Conservation (phyloP, 2,888 invertebrate species). For the Acleris emargana region DNA sequence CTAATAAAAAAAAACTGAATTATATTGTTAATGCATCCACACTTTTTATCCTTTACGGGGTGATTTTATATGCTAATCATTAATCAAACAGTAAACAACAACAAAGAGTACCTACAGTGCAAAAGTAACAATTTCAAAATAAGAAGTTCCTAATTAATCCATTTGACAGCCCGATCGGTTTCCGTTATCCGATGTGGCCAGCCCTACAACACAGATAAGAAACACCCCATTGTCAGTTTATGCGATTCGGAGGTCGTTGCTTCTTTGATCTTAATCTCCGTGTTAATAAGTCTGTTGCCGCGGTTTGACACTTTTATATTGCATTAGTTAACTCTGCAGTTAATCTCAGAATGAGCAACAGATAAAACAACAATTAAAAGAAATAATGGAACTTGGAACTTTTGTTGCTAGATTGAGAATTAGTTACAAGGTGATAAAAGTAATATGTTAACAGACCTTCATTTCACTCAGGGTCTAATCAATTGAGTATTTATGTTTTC, state of each 20-base stretch:
- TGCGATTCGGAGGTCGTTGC: constrained; percentile 30
- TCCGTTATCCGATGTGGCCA: constrained; percentile 17
- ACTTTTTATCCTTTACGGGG: too few species aligned
- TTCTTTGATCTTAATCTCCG: constrained; percentile 32
- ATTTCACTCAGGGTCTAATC: not conserved
- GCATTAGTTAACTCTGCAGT: constrained; percentile 49
- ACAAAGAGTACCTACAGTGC: too few species aligned
- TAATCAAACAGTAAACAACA: too few species aligned
- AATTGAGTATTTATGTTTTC: too few species aligned
- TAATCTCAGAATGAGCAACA: constrained; percentile 45
- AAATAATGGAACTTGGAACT: constrained; percentile 31
- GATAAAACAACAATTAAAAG: constrained; percentile 47
- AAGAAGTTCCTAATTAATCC: not conserved
- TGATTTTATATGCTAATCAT: too few species aligned
- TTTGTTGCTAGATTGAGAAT: not conserved
- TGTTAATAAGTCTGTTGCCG: constrained; percentile 23
- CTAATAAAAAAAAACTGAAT: too few species aligned
- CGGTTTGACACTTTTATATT: constrained; percentile 36
- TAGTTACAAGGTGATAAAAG: not conserved
- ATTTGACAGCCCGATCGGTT: constrained; percentile 10
- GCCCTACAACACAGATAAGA: constrained; percentile 19
- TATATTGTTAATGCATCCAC: too few species aligned
- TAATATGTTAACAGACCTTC: not conserved
- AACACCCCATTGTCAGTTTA: constrained; percentile 25
- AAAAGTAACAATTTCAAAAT: not conserved